Percentiles rank a stretch among this genome's conserved stretches.
Evolutionary conservation across 2,113 vertebrate species (phyloP).

Genomic region (Scomber colias): DNA sequence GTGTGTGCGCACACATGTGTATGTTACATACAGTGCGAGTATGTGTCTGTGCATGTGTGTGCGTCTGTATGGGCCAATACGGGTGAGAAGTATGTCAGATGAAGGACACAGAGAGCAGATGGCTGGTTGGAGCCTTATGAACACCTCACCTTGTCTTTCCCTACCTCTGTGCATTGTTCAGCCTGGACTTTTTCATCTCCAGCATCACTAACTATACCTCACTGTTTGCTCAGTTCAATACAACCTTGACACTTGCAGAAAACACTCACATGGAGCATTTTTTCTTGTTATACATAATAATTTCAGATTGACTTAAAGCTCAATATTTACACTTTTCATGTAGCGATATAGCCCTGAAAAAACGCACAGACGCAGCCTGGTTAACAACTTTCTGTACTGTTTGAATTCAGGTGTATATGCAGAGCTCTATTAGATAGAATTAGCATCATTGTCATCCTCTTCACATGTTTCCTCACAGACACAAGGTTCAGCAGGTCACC

Average conservation of each 20-base stretch:
- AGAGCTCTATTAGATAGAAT: slow-evolving; percentile 33
- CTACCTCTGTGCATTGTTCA: slow-evolving; percentile 56
- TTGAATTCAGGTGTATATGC: slow-evolving; percentile 37
- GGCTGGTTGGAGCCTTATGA: slow-evolving; percentile 66
- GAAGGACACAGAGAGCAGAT: slow-evolving; percentile 83
- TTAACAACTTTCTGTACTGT: slow-evolving; percentile 15
- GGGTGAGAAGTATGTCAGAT: slow-evolving; percentile 80
- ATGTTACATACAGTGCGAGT: slow-evolving; percentile 37
- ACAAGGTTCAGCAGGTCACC: slow-evolving; percentile 64
- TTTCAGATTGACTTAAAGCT: background rate
- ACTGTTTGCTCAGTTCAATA: slow-evolving; percentile 11
- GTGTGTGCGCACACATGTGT: slow-evolving; percentile 37
- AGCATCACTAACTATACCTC: slow-evolving; percentile 12
- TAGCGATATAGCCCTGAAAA: background rate
- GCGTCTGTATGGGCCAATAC: slow-evolving; percentile 51
- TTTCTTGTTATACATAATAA: background rate
- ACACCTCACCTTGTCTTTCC: slow-evolving; percentile 58
- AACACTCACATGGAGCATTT: slow-evolving; percentile 9
- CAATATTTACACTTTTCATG: slow-evolving; percentile 12
- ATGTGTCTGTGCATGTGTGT: slow-evolving; percentile 37
- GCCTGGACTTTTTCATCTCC: slow-evolving; percentile 42
- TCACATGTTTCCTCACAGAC: slow-evolving; percentile 35
- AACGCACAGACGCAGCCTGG: slow-evolving; percentile 24
- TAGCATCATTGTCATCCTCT: slow-evolving; percentile 32
- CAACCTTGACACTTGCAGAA: background rate